Conservation (phyloP, 1,140 invertebrate genomes). For the Hirudo medicinalis region DNA sequence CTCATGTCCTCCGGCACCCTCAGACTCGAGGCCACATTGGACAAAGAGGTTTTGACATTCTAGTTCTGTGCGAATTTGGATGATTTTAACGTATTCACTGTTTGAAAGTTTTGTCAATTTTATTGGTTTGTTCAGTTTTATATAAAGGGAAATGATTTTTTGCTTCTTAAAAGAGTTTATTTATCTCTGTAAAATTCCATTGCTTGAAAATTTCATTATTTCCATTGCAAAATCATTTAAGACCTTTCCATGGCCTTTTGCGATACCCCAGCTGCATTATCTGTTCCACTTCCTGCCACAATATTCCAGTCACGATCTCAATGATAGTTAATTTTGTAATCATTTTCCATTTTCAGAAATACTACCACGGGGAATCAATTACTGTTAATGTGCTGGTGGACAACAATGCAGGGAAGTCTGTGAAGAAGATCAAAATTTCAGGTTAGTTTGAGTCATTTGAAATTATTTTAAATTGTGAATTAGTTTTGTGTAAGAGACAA, state of each 20-base stretch:
- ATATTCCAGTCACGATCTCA: neutral
- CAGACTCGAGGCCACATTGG: constrained; percentile 87
- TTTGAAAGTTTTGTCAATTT: too few relatives aligned
- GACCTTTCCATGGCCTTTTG: too few relatives aligned
- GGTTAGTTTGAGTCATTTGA: constrained; percentile 39
- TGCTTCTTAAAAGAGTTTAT: too few relatives aligned
- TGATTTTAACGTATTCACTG: too few relatives aligned
- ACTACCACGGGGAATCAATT: constrained; percentile 96
- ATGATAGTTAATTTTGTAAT: neutral
- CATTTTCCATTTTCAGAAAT: constrained; percentile 53
- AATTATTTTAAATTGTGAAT: neutral
- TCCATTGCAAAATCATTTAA: too few relatives aligned
- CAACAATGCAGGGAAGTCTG: constrained; percentile 97
- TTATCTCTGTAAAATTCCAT: too few relatives aligned
- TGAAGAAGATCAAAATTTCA: constrained; percentile 96
- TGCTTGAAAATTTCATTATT: too few relatives aligned
- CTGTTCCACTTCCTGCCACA: too few relatives aligned
- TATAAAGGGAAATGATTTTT: too few relatives aligned
- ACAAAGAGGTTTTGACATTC: constrained; percentile 64
- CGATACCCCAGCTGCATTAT: too few relatives aligned
- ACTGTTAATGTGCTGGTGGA: constrained; percentile 96
- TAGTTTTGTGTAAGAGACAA: too few relatives aligned
- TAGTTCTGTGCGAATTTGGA: neutral
- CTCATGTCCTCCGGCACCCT: constrained; percentile 98
- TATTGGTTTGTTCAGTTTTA: too few relatives aligned